phyloP scores from a whole-genome alignment of 2,888 invertebrate species.

The Rhaphigaster nebulosa region DNA sequence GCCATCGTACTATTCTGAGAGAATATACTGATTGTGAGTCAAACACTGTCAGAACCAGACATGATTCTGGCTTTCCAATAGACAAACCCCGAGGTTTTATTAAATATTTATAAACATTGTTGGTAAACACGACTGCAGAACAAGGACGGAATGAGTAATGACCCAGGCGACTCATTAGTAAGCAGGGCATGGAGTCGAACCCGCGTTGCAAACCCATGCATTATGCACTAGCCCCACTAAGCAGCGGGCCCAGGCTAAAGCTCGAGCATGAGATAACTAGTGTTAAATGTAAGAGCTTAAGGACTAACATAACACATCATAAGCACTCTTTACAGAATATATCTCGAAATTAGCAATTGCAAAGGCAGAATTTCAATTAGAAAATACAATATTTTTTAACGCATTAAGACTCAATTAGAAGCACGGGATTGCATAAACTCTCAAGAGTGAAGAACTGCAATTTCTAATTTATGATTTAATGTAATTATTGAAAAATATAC shows the following conservation, averaged over 20 bases:
- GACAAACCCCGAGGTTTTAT: neutral
- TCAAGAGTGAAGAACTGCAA: too few species aligned
- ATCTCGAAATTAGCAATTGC: too few species aligned
- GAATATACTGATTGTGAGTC: neutral
- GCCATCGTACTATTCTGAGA: too few species aligned
- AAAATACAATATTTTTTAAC: too few species aligned
- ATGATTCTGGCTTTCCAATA: neutral
- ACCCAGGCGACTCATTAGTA: neutral
- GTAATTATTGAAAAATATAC: too few species aligned
- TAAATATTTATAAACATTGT: slow-evolving; percentile 19
- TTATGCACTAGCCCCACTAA: slow-evolving; percentile 2
- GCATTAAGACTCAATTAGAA: too few species aligned
- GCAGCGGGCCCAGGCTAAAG: neutral
- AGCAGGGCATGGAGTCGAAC: neutral
- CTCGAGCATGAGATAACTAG: neutral
- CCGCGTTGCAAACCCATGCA: neutral
- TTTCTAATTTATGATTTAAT: too few species aligned
- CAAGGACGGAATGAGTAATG: neutral
- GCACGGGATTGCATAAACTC: too few species aligned
- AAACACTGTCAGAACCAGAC: neutral
- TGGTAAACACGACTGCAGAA: neutral
- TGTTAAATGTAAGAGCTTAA: neutral
- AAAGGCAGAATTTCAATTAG: too few species aligned
- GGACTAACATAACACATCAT: neutral
- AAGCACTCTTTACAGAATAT: too few species aligned